Base-by-base conservation (phyloP, 2,888 invertebrate species). In the Lasioglossum leucozonium region DNA sequence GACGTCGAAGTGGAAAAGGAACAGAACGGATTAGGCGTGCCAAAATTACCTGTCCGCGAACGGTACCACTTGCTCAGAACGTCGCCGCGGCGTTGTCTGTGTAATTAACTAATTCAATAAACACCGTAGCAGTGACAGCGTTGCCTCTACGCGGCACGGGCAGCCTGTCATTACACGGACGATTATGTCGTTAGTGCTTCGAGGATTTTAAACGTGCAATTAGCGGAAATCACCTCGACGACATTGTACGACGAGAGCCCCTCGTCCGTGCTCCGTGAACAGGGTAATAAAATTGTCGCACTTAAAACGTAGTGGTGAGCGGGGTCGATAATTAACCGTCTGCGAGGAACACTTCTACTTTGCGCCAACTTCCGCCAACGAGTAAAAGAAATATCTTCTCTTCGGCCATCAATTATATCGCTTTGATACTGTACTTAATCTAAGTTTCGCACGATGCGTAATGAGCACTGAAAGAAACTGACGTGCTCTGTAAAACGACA, bases 61-160 rank as follows among this genome's bases (percentile, higher is more conserved):
- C 44, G 42, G 47, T 71, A 74, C 51, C 77, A 69, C 72, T 78
- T 76, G 84, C 51, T 44, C 34, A 6, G 44, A 69, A 67, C 71
- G 44, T 51, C 44, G 51, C 58, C 65, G 16, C 65, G 16, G 40
- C 47, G 69, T 76, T 40, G n/a, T 58, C 76, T 67, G 51, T 88
- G 62, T 80, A 86, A 88, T 89, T 87, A 88, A 91, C 91, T 91
- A 91, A 92, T 92, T 93, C 92, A 92, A 93, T 93, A 91, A 91
- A 91, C 89, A 91, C 88, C 88, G 86, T 84, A 87, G 89, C 91
- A 91, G 91, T 91, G 91, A 92, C 91, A 92, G 90, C 82, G 83
- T 88, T 87, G 90, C 87, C 79, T 86, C 83, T 79, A 88, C 90
- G 87, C 89, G 82, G 82, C 83, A 75, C 37, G 18, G 69, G 42